Conservation (phyloP, 2,113 vertebrate genomes). For the Perca schrenkii region DNA sequence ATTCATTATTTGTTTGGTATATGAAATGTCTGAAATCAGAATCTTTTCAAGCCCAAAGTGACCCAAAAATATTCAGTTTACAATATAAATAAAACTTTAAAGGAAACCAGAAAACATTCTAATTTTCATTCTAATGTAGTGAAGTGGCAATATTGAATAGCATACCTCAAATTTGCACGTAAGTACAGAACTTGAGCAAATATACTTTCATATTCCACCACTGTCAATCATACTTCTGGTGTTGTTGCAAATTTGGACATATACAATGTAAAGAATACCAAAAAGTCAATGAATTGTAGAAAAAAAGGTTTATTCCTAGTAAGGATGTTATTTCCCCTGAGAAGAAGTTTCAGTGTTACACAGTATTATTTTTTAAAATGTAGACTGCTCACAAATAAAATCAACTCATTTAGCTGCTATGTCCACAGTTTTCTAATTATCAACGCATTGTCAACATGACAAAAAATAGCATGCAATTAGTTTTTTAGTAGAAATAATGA, state of each 20-base stretch:
- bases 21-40: background rate
- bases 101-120: background rate
- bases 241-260: background rate
- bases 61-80: no score
- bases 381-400: conserved; percentile 43
- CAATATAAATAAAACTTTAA: background rate
- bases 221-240: background rate
- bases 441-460: conserved; percentile 23
- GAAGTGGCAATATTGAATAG: no score
- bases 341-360: conserved; percentile 45
- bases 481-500: conserved; percentile 49
- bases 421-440: conserved; percentile 54
- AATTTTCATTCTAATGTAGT: no score
- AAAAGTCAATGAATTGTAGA: background rate
- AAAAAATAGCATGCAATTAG: conserved; percentile 22
- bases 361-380: conserved; percentile 17
- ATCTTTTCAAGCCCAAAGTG: no score
- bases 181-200: background rate
- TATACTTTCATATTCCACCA: background rate
- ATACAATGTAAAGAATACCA: conserved; percentile 5
- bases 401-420: conserved; percentile 31
- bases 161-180: background rate
- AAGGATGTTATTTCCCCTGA: conserved; percentile 64
- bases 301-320: conserved; percentile 60
- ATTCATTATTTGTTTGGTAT: background rate